phyloP scores from a whole-genome alignment of 2,113 vertebrate genomes.

The Craseonycteris thonglongyai region DNA sequence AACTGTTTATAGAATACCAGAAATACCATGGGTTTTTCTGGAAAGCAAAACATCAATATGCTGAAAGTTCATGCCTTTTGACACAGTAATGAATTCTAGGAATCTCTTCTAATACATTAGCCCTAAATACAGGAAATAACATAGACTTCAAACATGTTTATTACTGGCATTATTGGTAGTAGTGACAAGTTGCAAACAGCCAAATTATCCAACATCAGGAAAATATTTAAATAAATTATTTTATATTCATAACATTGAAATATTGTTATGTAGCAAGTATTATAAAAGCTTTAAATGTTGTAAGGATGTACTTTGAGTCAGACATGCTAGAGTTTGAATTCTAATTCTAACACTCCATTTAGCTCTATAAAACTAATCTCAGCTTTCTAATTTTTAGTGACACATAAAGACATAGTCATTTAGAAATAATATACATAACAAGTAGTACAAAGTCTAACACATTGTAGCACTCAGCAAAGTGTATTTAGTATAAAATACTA shows the following conservation, averaged over 20 bases:
- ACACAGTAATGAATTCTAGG: slow-evolving; percentile 31
- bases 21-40: slow-evolving; percentile 52
- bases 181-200: neutral
- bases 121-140: neutral
- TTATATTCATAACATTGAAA: neutral
- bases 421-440: neutral
- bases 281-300: neutral
- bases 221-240: neutral
- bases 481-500: neutral
- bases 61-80: slow-evolving; percentile 39
- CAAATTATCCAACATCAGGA: neutral
- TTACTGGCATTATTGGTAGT: neutral
- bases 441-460: neutral
- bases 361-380: slow-evolving; percentile 20
- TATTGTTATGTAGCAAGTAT: neutral
- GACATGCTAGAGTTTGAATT: slow-evolving; percentile 6
- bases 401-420: neutral
- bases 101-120: slow-evolving; percentile 9
- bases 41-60: slow-evolving; percentile 57
- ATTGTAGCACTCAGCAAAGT: neutral
- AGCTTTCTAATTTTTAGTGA: neutral
- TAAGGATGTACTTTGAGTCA: neutral
- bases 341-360: neutral
- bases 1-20: slow-evolving; percentile 48
- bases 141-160: slow-evolving; percentile 1